Conservation (phyloP, 2,113 vertebrate genomes). For the Rhizomys pruinosus region DNA sequence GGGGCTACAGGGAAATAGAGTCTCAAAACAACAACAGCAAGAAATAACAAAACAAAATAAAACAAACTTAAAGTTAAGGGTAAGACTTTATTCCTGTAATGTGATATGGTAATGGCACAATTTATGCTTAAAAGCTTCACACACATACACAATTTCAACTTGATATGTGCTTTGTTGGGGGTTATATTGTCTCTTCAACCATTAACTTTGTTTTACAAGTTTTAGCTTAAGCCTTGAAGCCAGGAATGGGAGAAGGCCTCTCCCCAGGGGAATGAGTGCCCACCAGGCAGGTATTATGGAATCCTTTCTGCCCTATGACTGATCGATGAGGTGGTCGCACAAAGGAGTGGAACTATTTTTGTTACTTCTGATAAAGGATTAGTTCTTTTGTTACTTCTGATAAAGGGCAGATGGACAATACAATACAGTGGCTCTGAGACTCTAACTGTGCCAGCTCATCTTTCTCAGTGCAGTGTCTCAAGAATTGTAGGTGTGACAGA, state of each 20-base stretch:
- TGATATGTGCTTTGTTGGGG: not conserved
- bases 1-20: too few species aligned
- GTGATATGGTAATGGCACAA: too few species aligned
- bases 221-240: not conserved
- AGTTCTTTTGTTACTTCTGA: not conserved
- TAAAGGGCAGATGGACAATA: fast-evolving
- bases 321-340: not conserved
- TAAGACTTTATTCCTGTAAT: too few species aligned
- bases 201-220: not conserved
- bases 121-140: not conserved
- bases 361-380: not conserved
- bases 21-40: too few species aligned
- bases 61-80: too few species aligned
- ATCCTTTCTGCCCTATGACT: not conserved
- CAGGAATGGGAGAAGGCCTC: not conserved
- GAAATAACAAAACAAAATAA: too few species aligned
- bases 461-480: not conserved
- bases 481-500: not conserved
- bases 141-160: not conserved
- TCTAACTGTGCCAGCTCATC: fast-evolving
- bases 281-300: not conserved
- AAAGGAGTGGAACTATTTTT: not conserved
- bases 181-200: not conserved
- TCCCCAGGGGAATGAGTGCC: not conserved
- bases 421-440: not conserved